Evolutionary conservation across 2,888 invertebrate genomes (phyloP).

Genomic region (Tigriopus californicus): DNA sequence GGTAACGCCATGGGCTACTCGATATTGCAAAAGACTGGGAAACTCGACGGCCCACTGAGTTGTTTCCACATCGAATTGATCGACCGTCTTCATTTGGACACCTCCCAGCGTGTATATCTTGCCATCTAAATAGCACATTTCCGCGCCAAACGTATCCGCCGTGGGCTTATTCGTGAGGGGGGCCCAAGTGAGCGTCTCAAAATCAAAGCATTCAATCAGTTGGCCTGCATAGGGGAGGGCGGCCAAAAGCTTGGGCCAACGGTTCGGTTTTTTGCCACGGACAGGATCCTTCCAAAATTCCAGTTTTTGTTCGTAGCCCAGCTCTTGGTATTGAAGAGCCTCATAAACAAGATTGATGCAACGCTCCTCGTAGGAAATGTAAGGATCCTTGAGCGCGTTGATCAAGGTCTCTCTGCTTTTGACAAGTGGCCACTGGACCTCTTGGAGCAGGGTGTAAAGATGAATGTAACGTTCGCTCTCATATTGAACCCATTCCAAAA

Average conservation of each 20-base stretch:
- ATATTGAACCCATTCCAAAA: slow-evolving; percentile 8
- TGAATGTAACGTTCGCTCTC: background rate
- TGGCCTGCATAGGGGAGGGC: background rate
- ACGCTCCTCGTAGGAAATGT: background rate
- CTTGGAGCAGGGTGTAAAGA: background rate
- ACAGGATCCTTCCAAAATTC: background rate
- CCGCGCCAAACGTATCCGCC: background rate
- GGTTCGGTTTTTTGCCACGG: background rate
- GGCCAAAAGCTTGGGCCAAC: background rate
- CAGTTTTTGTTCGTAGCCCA: background rate
- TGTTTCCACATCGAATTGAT: background rate
- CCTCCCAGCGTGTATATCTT: background rate
- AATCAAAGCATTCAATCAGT: background rate
- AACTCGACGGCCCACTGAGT: background rate
- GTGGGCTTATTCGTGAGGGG: background rate
- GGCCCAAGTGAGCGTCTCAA: background rate
- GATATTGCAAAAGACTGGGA: background rate
- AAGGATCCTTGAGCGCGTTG: background rate
- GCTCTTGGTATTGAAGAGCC: background rate
- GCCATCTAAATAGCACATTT: background rate
- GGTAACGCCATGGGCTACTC: slow-evolving; percentile 3
- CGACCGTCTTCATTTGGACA: background rate
- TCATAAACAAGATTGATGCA: background rate
- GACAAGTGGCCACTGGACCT: background rate
- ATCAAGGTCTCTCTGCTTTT: background rate